Percentiles rank a stretch among this genome's conserved stretches.
phyloP scores from a whole-genome alignment of 2,888 invertebrate genomes.

The Hydraecia micacea region DNA sequence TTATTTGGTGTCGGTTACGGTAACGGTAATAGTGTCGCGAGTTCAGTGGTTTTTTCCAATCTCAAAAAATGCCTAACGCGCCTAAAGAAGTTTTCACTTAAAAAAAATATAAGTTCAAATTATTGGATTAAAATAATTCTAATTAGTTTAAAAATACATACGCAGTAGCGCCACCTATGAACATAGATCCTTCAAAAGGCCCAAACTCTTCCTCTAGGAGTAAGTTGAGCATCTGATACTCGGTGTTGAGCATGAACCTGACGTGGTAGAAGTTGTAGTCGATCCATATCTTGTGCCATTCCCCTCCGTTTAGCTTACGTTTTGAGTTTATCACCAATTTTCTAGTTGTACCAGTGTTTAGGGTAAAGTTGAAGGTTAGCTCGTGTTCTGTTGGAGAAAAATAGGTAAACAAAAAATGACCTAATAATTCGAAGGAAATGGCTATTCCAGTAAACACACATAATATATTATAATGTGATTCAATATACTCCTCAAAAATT shows the following conservation, averaged over 20 bases:
- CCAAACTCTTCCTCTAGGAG: constrained; percentile 96
- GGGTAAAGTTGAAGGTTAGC: constrained; percentile 96
- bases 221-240: constrained; percentile 96
- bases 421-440: too few relatives aligned
- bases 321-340: constrained; percentile 96
- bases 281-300: constrained; percentile 99
- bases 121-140: too few relatives aligned
- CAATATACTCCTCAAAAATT: too few relatives aligned
- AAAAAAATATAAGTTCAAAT: too few relatives aligned
- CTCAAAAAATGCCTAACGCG: too few relatives aligned
- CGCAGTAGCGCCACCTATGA: constrained; percentile 98
- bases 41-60: too few relatives aligned
- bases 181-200: constrained; percentile 98
- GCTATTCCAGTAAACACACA: too few relatives aligned
- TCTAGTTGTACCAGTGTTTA: constrained; percentile 95
- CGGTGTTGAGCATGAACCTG: constrained; percentile 97
- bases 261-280: constrained; percentile 98
- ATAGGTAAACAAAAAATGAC: not conserved
- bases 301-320: constrained; percentile 96
- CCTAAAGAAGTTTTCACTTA: too few relatives aligned
- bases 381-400: constrained; percentile 92
- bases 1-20: too few relatives aligned
- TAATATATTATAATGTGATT: too few relatives aligned
- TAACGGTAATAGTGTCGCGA: too few relatives aligned
- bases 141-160: constrained; percentile 88